Base-by-base conservation (phyloP, 1,140 invertebrate genomes). In the Bombyx mandarina region DNA sequence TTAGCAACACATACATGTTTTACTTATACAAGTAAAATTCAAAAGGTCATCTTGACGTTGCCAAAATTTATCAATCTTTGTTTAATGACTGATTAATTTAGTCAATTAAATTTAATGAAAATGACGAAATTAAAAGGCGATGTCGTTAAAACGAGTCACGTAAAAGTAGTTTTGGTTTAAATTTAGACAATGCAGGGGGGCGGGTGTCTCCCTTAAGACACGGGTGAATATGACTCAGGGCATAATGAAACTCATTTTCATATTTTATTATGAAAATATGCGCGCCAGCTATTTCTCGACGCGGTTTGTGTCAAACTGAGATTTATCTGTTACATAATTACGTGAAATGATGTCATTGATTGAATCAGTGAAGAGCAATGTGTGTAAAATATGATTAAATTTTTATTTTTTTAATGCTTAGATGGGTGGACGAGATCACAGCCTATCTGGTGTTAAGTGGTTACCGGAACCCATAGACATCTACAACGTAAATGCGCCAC, bases 241-340 rank as follows among this genome's bases (percentile, higher is more conserved):
- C 26, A 1, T 35, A 52, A 54, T 64, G 50, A 63, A 63, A 62
- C 57, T 68, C 57, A 68, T 71, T 73, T 66, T 68, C 66, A 73
- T 73, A 73, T 70, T 73, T 18, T 67, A 67, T 60, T 53, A 66
- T 65, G 62, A 64, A 59, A 58, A 64, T 56, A 62, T 62, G 54
- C 60, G 59, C 62, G 54, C 57, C 54, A 54, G 57, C 64, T 49
- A 22, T 49, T n/a, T 49, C 48, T n/a, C 22, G 48, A 18, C 48
- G n/a, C n/a, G 45, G 45, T 9, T 47, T 7, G 8, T 46, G 45
- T 46, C 45, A 9, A 46, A 46, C 45, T 46, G 45, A 46, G 6
- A 46, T 46, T 46, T 9, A 46, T 9, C 45, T 46, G 8, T 9
- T 12, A 8, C n/a, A 46, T 46, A 46, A 46, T 46, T 12, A 3